These are phyloP conservation scores for Odontocerum albicorne DNA, from an alignment of 2,888 invertebrate species.

Conservation along the genomic window DNA sequence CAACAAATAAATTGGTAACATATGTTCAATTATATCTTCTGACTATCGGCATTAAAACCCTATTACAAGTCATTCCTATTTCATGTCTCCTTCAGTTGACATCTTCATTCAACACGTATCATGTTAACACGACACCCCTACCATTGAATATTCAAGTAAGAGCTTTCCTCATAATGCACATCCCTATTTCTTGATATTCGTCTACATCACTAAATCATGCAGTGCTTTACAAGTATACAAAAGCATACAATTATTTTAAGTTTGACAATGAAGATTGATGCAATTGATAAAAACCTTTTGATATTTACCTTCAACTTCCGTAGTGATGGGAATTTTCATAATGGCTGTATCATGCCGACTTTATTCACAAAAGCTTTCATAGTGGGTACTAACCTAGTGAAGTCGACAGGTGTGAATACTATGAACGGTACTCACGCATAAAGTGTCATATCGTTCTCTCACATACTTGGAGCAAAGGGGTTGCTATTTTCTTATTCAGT, in stretches of 20 bases:
- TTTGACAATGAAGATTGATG: too few relatives aligned
- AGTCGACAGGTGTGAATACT: conserved; percentile 16
- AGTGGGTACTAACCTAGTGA: neutral
- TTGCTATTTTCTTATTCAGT: conserved; percentile 1
- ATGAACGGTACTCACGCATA: conserved; percentile 8
- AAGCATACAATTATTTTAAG: too few relatives aligned
- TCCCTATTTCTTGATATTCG: neutral
- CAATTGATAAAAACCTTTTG: too few relatives aligned
- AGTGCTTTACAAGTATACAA: too few relatives aligned
- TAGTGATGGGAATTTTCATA: neutral
- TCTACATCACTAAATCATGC: too few relatives aligned
- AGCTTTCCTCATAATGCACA: neutral
- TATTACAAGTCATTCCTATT: too few relatives aligned
- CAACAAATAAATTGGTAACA: too few relatives aligned
- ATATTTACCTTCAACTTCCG: neutral
- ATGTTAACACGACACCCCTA: conserved; percentile 22
- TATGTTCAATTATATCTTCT: too few relatives aligned
- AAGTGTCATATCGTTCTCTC: conserved; percentile 5
- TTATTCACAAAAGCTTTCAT: conserved; percentile 10
- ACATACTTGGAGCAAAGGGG: neutral
- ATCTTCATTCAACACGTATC: conserved; percentile 4
- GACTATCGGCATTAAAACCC: too few relatives aligned
- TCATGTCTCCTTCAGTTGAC: conserved; percentile 2
- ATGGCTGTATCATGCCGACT: conserved; percentile 11
- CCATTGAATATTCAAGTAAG: conserved; percentile 20